Percentiles rank a stretch among this genome's conserved stretches.
These are phyloP conservation scores for Thaumatotibia leucotreta DNA, from an alignment of 1,140 invertebrate species.

Conservation along the genomic window DNA sequence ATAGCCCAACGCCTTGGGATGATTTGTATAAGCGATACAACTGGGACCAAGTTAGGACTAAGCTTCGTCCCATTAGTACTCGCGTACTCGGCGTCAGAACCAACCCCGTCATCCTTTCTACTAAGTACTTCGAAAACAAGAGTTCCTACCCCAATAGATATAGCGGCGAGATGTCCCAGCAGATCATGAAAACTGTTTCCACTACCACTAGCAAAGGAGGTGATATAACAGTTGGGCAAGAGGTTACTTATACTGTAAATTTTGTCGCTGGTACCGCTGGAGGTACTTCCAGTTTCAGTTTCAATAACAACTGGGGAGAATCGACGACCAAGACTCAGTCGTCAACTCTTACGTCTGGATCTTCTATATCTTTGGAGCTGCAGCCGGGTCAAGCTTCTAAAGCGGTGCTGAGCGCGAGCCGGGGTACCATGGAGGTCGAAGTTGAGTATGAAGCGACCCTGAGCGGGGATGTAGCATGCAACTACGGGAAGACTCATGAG, in stretches of 20 bases:
- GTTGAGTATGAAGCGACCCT: background rate
- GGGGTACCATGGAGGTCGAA: background rate
- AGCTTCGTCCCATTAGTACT: background rate
- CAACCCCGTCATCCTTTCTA: background rate
- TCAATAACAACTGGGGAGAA: background rate
- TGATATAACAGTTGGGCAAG: background rate
- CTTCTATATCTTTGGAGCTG: background rate
- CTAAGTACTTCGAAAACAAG: background rate
- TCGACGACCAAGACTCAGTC: background rate
- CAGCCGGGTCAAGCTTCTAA: background rate
- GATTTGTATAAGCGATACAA: conserved; percentile 50
- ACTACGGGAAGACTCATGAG: background rate
- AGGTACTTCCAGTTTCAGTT: background rate
- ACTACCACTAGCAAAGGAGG: background rate
- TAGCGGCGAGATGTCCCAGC: background rate
- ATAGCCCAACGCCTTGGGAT: conserved; percentile 52
- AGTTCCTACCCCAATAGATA: background rate
- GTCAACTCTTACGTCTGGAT: background rate
- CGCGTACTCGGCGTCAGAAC: background rate
- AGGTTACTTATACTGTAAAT: background rate
- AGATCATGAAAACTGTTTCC: background rate
- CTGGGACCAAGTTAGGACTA: conserved; percentile 43
- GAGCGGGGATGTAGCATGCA: background rate
- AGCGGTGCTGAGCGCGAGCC: background rate
- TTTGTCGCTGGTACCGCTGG: background rate